Base-by-base conservation (phyloP, 2,888 invertebrate genomes). In the Metopia argyrocephala region DNA sequence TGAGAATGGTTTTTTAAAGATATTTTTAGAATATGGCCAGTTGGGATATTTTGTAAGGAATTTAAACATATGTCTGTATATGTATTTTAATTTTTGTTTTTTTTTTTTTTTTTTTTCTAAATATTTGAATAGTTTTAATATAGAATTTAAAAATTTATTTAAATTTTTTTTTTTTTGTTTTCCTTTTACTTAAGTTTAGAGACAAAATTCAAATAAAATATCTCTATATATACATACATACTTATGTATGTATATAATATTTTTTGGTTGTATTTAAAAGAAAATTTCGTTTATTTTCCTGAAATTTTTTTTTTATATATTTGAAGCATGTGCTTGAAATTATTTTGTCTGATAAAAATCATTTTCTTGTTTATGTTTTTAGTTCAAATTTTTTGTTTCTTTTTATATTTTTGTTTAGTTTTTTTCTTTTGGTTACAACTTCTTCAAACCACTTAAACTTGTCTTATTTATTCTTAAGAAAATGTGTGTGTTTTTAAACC, bases 241-340 rank as follows among this genome's bases (percentile, higher is more conserved):
- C n/a, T n/a, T 62, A 61, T 66, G 38, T 74, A 31, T 38, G 18
- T 54, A 38, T 68, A 57, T 23, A 46, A 28, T 68, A 28, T 69
- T 46, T 18, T 38, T 50, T 38, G 45, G 48, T 18, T 20, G 5
- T 50, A 5, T 52, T n/a, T n/a, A n/a, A n/a, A n/a, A n/a, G n/a
- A n/a, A n/a, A n/a, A n/a, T 20, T 3, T 31, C 7, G 21, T 3
- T 6, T 59, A 25, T 23, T 52, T 50, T n/a, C 21, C 2, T 38
- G 4, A 6, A 9, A 45, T 64, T 48, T 46, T 21, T 64, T 7
- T 38, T 57, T 46, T 5, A 57, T 28, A 62, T 57, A 52, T 75
- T 65, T 64, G 57, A 75, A 73, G 45, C 73, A 68, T 79, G 68
- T 74, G 68, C 68, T 64, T 62, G 52, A 59, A 70, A 71, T 68